A percentile compares a stretch with the other conserved stretches of the same genome.
Conservation (phyloP, 2,888 invertebrate species). For the Zygogramma bicolorata region DNA sequence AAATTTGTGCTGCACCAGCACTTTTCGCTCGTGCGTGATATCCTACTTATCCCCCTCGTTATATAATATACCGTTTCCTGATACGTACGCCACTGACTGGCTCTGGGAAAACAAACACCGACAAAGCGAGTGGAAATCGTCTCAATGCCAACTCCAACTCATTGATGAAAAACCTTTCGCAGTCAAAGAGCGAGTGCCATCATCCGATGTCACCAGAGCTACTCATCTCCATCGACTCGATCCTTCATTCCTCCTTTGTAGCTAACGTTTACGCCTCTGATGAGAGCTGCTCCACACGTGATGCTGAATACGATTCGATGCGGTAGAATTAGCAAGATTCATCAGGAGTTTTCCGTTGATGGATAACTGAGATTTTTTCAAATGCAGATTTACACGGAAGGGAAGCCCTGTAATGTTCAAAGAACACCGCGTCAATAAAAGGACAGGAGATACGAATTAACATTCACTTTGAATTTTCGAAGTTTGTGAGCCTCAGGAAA, state of each 20-base stretch:
- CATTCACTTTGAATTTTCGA: no score
- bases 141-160: conserved; percentile 49
- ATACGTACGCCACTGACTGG: conserved; percentile 30
- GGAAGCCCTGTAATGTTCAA: no score
- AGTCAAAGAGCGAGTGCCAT: conserved; percentile 42
- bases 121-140: conserved; percentile 65
- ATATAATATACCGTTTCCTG: background rate
- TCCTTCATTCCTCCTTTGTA: conserved; percentile 42
- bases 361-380: no score
- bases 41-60: no score
- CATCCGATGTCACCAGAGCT: conserved; percentile 45
- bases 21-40: no score
- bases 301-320: conserved; percentile 29
- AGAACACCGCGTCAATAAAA: no score
- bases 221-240: conserved; percentile 46
- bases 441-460: no score
- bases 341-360: no score
- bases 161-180: conserved; percentile 52
- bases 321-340: no score
- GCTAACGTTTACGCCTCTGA: conserved; percentile 36
- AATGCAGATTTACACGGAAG: no score
- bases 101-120: conserved; percentile 51
- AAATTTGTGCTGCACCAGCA: no score
- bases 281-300: conserved; percentile 32
- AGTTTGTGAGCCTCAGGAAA: no score